Base-by-base conservation (phyloP, 2,888 invertebrate species). In the Pherbina coryleti region DNA sequence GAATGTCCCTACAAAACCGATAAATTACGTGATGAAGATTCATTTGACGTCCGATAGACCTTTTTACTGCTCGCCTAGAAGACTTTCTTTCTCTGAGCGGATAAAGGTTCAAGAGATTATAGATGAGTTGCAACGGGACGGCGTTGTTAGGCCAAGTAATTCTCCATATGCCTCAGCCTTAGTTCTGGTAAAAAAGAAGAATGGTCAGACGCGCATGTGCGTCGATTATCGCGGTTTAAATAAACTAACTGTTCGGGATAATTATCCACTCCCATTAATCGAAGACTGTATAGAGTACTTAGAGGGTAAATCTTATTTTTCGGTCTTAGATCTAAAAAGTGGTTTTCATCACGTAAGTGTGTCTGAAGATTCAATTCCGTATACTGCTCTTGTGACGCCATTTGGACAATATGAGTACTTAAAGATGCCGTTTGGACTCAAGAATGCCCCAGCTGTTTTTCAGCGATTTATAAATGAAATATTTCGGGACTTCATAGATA, bases 401-500 rank as follows among this genome's bases (percentile, higher is more conserved):
- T 57, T 67, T 57, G 74, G 76, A 11, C 73, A 79, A 55, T 79
- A 44, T 62, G 81, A 64, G 31, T 66, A 64, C 64, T 7, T 22
- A n/a, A 34, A 14, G 28, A 49, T 72, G 66, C 82, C 81, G 9
- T 82, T 82, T 57, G 80, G 81, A 4, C 69, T 81, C 2, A 78
- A 73, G 17, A 81, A 81, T 66, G 76, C 75, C 0, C 75, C 80
- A 5, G 64, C 78, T 0, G 69, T 71, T 7, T 81, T 81, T 49
- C 74, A 77, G 57, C n/a, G 70, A 11, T 78, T 78, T 31, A 75
- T 80, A 34, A 44, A 37, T 2, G 31, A 31, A 3, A 75, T 78
- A 55, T 80, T 80, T 11, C 64, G 64, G 34, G 78, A 78, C 64
- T 76, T 78, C 4, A 78, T 80, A 17, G 51, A 19, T 5, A 34